These are phyloP conservation scores for Eptesicus fuscus DNA, from an alignment of 2,113 vertebrate genomes.

Conservation along the genomic window DNA sequence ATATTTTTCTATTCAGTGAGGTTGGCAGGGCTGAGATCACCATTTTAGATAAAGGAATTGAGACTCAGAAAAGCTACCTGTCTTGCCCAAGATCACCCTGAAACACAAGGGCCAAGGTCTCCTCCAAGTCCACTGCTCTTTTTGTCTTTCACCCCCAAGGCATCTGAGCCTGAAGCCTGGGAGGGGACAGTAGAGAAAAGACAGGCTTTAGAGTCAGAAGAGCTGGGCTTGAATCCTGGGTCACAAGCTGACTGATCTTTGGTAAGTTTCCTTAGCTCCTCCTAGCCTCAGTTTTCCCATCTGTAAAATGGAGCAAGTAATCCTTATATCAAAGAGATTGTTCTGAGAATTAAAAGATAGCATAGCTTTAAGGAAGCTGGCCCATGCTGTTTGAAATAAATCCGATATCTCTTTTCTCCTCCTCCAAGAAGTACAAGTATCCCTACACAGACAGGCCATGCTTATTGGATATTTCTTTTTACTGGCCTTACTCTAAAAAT, in stretches of 20 bases:
- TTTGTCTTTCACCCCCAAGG: accelerated
- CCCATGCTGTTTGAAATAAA: background rate
- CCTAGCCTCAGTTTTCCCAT: background rate
- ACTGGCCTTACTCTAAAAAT: background rate
- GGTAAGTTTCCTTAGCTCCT: background rate
- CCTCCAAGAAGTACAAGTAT: background rate
- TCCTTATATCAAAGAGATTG: background rate
- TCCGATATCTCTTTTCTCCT: background rate
- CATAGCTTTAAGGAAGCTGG: background rate
- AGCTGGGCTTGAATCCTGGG: background rate
- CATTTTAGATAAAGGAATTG: background rate
- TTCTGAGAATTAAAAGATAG: background rate
- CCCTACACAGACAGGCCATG: background rate
- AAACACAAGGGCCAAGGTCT: background rate
- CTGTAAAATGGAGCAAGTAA: background rate
- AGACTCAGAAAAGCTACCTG: background rate
- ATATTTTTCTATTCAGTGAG: background rate
- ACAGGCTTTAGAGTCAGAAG: background rate
- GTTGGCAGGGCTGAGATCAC: background rate
- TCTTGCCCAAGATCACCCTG: no score
- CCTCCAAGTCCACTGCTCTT: background rate
- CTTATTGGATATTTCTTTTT: background rate
- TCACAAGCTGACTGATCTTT: background rate
- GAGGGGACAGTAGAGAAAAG: background rate
- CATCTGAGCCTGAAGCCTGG: background rate